phyloP scores from a whole-genome alignment of 2,797 vertebrate species.

The Darevskia nairensis region DNA sequence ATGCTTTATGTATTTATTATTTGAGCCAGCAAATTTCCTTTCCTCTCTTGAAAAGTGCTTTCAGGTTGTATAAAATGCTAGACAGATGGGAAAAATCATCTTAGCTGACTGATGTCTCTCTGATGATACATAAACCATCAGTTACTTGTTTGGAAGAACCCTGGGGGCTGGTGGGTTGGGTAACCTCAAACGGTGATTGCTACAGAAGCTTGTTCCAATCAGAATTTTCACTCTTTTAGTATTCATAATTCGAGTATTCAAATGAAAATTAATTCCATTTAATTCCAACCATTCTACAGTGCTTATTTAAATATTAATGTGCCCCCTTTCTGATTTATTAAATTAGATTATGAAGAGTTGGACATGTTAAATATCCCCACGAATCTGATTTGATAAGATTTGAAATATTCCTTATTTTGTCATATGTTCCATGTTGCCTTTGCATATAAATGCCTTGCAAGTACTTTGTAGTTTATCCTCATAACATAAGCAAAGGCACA shows the following conservation, averaged over 20 bases:
- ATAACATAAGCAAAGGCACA: neutral
- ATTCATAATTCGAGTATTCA: conserved; percentile 56
- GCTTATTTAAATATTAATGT: conserved; percentile 42
- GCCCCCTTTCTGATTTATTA: conserved; percentile 33
- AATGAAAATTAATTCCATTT: conserved; percentile 61
- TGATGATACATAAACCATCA: conserved; percentile 67
- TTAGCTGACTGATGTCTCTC: conserved; percentile 66
- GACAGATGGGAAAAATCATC: conserved; percentile 61
- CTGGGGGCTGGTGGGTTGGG: conserved; percentile 60
- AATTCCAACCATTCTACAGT: conserved; percentile 51
- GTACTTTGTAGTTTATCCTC: conserved; percentile 6
- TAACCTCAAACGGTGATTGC: conserved; percentile 62
- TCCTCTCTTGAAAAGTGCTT: conserved; percentile 45
- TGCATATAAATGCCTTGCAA: conserved; percentile 6
- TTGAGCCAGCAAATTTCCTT: conserved; percentile 19
- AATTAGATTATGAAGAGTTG: conserved; percentile 34
- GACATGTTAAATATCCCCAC: neutral
- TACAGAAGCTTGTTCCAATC: conserved; percentile 43
- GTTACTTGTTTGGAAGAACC: conserved; percentile 63
- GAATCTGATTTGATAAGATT: conserved; percentile 22
- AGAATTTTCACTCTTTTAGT: conserved; percentile 58
- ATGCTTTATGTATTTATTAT: neutral
- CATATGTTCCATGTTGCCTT: neutral
- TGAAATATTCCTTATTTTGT: conserved; percentile 18
- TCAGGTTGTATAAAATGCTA: conserved; percentile 48